Evolutionary conservation across 2,797 vertebrate species (phyloP).

Genomic region (Rhyacichthys aspro): DNA sequence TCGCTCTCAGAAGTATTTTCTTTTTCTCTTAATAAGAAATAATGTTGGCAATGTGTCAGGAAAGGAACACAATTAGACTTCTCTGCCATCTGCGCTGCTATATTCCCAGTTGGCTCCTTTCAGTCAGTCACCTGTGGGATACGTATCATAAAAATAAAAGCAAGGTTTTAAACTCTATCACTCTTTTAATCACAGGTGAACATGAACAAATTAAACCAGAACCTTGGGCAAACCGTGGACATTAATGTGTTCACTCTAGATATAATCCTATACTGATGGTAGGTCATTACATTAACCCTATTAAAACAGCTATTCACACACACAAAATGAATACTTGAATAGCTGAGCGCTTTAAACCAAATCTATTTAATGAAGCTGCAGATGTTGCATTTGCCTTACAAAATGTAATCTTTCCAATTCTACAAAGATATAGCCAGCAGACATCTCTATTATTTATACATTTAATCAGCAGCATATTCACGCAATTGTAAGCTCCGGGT

Average conservation of each 20-base stretch:
- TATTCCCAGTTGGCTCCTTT: conserved; percentile 74
- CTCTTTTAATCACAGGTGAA: conserved; percentile 54
- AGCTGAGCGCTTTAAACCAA: conserved; percentile 1
- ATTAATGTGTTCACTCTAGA: conserved; percentile 9
- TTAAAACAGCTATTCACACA: not conserved
- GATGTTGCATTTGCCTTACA: conserved; percentile 12
- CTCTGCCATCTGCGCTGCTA: conserved; percentile 60
- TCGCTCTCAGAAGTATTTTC: conserved; percentile 4
- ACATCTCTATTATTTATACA: conserved; percentile 15
- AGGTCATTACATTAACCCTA: not conserved
- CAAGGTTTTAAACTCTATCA: conserved; percentile 68
- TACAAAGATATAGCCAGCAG: conserved; percentile 8
- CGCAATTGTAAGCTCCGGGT: conserved; percentile 7
- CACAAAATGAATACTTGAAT: conserved; percentile 6
- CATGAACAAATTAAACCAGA: conserved; percentile 58
- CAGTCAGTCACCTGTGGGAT: conserved; percentile 70
- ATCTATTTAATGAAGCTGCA: conserved; percentile 13
- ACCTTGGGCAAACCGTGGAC: conserved; percentile 22
- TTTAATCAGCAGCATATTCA: conserved; percentile 14
- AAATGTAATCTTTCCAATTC: conserved; percentile 9
- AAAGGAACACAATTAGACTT: conserved; percentile 46
- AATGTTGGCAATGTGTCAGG: conserved; percentile 9
- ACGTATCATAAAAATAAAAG: conserved; percentile 66
- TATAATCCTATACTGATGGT: conserved; percentile 3
- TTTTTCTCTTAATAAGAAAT: conserved; percentile 3